Percentiles rank a stretch among this genome's conserved stretches.
Conservation (phyloP, 2,888 invertebrate species). For the Imbricaverruca yamaguchii region DNA sequence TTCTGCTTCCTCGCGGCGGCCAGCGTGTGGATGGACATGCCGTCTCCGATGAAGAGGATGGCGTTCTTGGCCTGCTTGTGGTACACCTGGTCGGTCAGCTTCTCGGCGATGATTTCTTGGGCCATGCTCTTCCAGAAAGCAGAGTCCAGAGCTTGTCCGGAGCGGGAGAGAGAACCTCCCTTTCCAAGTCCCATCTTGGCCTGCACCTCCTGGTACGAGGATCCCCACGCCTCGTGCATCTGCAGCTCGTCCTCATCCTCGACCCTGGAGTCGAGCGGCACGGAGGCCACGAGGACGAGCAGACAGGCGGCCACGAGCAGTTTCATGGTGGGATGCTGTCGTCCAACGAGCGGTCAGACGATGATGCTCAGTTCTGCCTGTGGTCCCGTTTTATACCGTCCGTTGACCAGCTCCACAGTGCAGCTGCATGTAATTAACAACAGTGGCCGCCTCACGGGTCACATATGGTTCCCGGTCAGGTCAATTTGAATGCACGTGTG, state of each 20-base stretch:
- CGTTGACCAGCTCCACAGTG: not conserved
- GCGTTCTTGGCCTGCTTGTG: not conserved
- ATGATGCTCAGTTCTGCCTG: too few species aligned
- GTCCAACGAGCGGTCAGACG: not conserved
- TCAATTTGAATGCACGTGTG: not conserved
- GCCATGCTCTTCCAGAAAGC: not conserved
- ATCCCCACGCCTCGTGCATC: not conserved
- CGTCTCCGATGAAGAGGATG: constrained; percentile 9
- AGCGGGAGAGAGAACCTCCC: not conserved
- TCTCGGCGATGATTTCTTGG: not conserved
- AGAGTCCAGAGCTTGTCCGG: not conserved
- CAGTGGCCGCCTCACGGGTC: not conserved
- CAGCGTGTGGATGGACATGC: constrained; percentile 6
- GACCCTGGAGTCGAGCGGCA: not conserved
- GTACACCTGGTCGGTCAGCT: not conserved
- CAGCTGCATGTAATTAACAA: not conserved
- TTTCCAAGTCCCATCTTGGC: not conserved
- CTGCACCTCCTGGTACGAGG: constrained; percentile 6
- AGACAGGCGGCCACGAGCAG: not conserved
- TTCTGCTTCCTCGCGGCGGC: constrained; percentile 1
- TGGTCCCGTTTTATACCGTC: not conserved
- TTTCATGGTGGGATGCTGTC: not conserved
- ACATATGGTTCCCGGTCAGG: too few species aligned
- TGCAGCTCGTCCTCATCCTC: not conserved
- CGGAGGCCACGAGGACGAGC: not conserved